These are phyloP conservation scores for Psix sp. DNA, from an alignment of 1,140 invertebrate genomes.

Conservation along the genomic window DNA sequence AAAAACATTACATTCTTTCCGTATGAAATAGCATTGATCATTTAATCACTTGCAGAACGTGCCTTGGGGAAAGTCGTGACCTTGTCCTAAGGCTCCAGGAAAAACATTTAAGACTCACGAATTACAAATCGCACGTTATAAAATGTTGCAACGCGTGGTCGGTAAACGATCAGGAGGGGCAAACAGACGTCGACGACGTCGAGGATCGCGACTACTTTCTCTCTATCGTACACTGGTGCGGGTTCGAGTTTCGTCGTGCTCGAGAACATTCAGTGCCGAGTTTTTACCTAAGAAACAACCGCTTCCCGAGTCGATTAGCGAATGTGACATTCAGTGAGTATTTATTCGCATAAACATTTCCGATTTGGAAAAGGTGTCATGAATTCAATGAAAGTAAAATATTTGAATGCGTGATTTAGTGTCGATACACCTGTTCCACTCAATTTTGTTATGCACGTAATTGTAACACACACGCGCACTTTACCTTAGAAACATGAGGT, in stretches of 20 bases:
- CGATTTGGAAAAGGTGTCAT: constrained; percentile 4
- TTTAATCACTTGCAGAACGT: constrained; percentile 1
- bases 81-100: constrained; percentile 44
- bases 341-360: constrained; percentile 3
- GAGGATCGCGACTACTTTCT: constrained; percentile 67
- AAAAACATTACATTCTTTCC: too few species aligned
- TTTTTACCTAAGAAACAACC: constrained; percentile 72
- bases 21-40: constrained; percentile 17
- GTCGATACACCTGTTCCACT: constrained; percentile 13
- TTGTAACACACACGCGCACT: constrained; percentile 1
- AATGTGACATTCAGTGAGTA: constrained; percentile 48
- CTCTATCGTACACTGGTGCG: constrained; percentile 58
- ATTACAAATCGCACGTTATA: constrained; percentile 45
- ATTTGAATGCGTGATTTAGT: constrained; percentile 8
- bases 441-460: constrained; percentile 7
- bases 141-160: constrained; percentile 63
- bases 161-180: constrained; percentile 57
- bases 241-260: constrained; percentile 50
- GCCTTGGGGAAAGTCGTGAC: constrained; percentile 47
- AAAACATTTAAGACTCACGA: constrained; percentile 33
- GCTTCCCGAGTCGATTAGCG: constrained; percentile 34
- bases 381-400: constrained; percentile 29
- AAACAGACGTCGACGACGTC: constrained; percentile 34
- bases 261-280: constrained; percentile 67
- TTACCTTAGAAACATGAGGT: constrained; percentile 14